Base-by-base conservation (phyloP, 2,888 invertebrate species). In the Netelia virgata region DNA sequence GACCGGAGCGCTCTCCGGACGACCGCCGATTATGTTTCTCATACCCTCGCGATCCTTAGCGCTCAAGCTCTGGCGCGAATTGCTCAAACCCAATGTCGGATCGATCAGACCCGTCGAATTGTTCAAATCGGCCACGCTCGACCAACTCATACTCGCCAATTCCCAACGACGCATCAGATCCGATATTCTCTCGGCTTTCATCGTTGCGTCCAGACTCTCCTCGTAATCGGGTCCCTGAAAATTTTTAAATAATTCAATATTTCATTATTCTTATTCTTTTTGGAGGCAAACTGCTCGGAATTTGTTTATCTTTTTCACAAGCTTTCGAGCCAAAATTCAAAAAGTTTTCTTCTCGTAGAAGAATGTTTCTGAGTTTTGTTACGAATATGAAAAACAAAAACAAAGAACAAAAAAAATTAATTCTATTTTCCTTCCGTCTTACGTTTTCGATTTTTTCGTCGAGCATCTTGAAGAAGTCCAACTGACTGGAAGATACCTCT, bases 401-500 rank as follows among this genome's bases (percentile, higher is more conserved):
- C n/a, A n/a, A n/a, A n/a, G n/a, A n/a, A n/a, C n/a, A 50, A 69
- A 69, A 41, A 14, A 47, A 61, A 68, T 68, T 43, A 50, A n/a
- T 20, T 10, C 11, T 68, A n/a, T 36, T 68, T 68, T 43, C n/a
- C 41, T 68, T 68, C 43, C 10, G 16, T 94, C 95, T 95, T 94
- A 98, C 98, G 94, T 96, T 97, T 94, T 97, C 97, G 92, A 98
- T 98, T 95, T 97, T 98, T 90, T 97, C 97, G 93, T 98, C 98
- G 90, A 98, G 95, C 97, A 98, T 97, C 93, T 96, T 97, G 95
- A 98, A 98, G 95, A 98, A 98, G 93, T 98, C 97, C 92, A 97
- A 96, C 94, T 98, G 98, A 93, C 98, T 98, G 86, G 96, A 96
- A 84, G 98, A 98, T 93, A 97, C 96, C 95, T 97, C 97, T 93